A percentile compares a stretch with the other conserved stretches of the same genome.
Evolutionary conservation across 2,797 vertebrate species (phyloP).

Genomic region (Ctenopoma multispine): DNA sequence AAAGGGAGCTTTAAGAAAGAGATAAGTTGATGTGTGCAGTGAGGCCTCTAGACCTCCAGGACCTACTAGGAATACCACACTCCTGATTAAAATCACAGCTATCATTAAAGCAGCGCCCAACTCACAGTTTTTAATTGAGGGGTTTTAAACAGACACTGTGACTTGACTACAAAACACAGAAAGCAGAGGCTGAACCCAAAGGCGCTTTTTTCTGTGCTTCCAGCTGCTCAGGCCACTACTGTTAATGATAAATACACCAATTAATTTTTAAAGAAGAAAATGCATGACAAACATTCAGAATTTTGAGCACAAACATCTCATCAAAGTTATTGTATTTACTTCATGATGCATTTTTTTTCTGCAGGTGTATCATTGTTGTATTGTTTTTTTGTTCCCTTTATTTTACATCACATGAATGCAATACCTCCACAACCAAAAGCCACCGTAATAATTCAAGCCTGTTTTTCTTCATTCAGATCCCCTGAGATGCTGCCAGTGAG

Average conservation of each 20-base stretch:
- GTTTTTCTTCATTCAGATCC: conserved; percentile 33
- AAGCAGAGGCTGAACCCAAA: conserved; percentile 50
- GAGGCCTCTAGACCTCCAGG: conserved; percentile 80
- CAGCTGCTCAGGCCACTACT: conserved; percentile 61
- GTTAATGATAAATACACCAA: conserved; percentile 71
- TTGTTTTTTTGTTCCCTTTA: conserved; percentile 14
- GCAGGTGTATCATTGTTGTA: conserved; percentile 40
- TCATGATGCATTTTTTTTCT: conserved; percentile 10
- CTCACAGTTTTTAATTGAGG: conserved; percentile 77
- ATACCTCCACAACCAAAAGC: conserved; percentile 36
- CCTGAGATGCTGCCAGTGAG: conserved; percentile 45
- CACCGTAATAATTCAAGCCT: conserved; percentile 45
- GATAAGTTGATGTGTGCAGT: conserved; percentile 82
- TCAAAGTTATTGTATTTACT: conserved; percentile 58
- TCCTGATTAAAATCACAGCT: conserved; percentile 85
- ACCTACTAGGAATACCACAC: conserved; percentile 77
- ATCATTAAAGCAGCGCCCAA: conserved; percentile 76
- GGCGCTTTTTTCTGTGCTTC: conserved; percentile 45
- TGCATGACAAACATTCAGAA: conserved; percentile 43
- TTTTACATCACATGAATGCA: conserved; percentile 50
- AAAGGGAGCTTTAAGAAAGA: conserved; percentile 81
- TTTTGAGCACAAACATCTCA: conserved; percentile 50
- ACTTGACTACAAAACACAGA: conserved; percentile 68
- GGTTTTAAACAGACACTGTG: conserved; percentile 74
- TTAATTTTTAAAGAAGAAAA: conserved; percentile 32